phyloP scores from a whole-genome alignment of 2,113 vertebrate genomes.

The Shinisaurus crocodilurus region DNA sequence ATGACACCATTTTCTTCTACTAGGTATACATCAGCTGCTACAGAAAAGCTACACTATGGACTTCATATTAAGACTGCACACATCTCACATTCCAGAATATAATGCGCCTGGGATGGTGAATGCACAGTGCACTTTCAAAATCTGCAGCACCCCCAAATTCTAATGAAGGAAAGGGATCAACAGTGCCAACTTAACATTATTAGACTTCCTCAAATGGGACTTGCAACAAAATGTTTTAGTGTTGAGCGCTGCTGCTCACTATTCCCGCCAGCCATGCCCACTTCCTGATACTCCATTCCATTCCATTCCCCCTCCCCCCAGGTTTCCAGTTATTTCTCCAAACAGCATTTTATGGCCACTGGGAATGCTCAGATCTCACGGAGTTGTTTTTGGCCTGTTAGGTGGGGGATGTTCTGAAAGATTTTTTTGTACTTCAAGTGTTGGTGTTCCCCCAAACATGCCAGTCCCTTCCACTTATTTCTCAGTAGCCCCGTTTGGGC shows the following conservation, averaged over 20 bases:
- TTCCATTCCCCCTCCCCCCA: neutral
- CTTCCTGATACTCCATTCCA: neutral
- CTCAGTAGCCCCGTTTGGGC: neutral
- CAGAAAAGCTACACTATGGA: neutral
- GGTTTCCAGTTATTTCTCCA: neutral
- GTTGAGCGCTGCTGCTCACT: neutral
- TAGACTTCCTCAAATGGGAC: neutral
- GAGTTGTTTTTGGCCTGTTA: neutral
- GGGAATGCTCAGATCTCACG: neutral
- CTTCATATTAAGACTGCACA: neutral
- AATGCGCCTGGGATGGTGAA: neutral
- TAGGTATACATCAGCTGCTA: neutral
- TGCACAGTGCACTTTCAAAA: neutral
- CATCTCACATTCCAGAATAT: neutral
- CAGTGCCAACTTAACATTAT: neutral
- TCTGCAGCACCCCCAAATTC: neutral
- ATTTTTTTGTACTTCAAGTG: neutral
- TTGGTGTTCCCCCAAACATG: neutral
- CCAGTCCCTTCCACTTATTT: neutral
- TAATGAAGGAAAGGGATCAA: neutral
- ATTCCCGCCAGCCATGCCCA: too few relatives aligned
- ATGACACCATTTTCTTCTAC: neutral
- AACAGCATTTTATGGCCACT: neutral
- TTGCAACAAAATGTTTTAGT: neutral
- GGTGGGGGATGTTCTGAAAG: neutral